These are phyloP conservation scores for Tenthredo scrophulariae DNA, from an alignment of 2,888 invertebrate genomes.

Conservation along the genomic window DNA sequence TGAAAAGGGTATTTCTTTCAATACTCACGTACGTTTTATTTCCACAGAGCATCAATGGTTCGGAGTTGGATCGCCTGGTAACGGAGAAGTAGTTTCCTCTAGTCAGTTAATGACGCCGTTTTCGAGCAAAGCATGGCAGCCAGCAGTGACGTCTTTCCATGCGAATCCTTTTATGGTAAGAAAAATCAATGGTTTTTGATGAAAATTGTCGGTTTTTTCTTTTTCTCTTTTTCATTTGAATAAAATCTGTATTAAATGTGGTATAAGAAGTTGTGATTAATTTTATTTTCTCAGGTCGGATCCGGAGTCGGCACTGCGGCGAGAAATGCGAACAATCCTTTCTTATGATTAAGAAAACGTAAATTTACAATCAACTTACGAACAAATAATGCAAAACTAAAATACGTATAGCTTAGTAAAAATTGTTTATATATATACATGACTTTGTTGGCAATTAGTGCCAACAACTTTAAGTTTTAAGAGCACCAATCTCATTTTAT, in stretches of 20 bases:
- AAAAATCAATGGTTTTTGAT: constrained; percentile 51
- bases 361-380: constrained; percentile 67
- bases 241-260: not conserved
- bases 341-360: constrained; percentile 79
- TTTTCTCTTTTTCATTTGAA: not conserved
- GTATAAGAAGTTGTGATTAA: not conserved
- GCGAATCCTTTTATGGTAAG: constrained; percentile 78
- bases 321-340: constrained; percentile 81
- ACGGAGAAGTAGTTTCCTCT: constrained; percentile 75
- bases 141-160: constrained; percentile 74
- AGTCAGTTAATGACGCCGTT: constrained; percentile 75
- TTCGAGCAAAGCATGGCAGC: constrained; percentile 76
- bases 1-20: not conserved
- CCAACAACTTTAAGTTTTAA: constrained; percentile 72
- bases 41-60: constrained; percentile 72
- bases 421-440: constrained; percentile 71
- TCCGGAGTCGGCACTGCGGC: constrained; percentile 73
- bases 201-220: not conserved
- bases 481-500: constrained; percentile 70
- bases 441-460: constrained; percentile 74
- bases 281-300: constrained; percentile 69
- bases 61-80: constrained; percentile 70
- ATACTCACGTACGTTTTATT: not conserved
- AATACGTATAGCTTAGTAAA: constrained; percentile 72
- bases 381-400: constrained; percentile 72